Conservation (phyloP, 2,113 vertebrate genomes). For the Megaceryle torquata region DNA sequence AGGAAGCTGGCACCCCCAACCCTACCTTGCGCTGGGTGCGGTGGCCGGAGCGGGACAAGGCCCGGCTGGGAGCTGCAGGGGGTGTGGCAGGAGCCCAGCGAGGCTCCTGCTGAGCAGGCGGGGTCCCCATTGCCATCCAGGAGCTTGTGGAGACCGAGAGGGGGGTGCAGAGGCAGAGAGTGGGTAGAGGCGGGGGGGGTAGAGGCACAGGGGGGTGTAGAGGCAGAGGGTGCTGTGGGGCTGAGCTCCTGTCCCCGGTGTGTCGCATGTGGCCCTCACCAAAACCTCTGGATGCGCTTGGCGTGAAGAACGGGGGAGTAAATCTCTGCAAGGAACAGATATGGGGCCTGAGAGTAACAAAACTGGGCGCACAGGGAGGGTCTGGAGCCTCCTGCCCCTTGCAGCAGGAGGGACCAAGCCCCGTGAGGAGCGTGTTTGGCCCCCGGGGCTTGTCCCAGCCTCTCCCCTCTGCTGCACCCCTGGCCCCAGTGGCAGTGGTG, state of each 20-base stretch:
- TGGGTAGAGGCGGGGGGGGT: no score
- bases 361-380: background rate
- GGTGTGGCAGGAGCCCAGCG: background rate
- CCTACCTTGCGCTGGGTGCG: rapidly evolving
- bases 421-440: rapidly evolving
- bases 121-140: background rate
- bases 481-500: background rate
- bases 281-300: background rate
- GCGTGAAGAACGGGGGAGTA: background rate
- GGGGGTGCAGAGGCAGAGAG: background rate
- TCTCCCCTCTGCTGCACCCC: background rate
- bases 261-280: rapidly evolving
- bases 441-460: background rate
- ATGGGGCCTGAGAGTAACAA: background rate
- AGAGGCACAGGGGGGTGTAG: no score
- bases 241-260: background rate
- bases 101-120: rapidly evolving
- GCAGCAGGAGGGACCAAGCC: background rate
- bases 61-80: background rate
- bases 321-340: background rate
- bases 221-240: background rate
- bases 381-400: background rate
- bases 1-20: background rate
- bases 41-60: rapidly evolving
- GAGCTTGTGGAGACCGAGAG: background rate